Evolutionary conservation across 2,113 vertebrate genomes (phyloP).

Genomic region (Pituophis catenifer): DNA sequence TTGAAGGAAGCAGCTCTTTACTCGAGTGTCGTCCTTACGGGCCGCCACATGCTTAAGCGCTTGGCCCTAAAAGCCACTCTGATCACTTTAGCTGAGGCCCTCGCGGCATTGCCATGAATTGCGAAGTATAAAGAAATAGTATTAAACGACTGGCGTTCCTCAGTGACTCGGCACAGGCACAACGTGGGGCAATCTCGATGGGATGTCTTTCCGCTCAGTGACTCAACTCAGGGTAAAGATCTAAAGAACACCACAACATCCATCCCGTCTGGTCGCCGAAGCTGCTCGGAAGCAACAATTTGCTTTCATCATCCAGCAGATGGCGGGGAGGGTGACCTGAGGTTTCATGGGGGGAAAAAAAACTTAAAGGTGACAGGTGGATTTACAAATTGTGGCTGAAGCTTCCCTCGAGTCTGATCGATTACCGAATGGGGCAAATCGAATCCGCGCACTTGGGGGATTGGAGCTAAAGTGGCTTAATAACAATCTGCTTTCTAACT

Average conservation of each 20-base stretch:
- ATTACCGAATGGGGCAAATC: neutral
- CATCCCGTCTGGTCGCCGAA: neutral
- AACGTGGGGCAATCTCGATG: neutral
- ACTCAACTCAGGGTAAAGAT: neutral
- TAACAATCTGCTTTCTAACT: neutral
- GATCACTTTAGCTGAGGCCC: neutral
- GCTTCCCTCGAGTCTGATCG: neutral
- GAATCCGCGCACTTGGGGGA: neutral
- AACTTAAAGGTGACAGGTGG: neutral
- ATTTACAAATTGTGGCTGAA: neutral
- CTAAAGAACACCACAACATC: neutral
- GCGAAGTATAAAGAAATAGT: neutral
- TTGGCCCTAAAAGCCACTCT: neutral
- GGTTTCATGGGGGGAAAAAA: neutral
- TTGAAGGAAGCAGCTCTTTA: neutral
- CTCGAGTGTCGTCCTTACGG: neutral
- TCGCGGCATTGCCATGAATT: neutral
- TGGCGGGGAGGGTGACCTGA: neutral
- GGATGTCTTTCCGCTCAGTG: neutral
- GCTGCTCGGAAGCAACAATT: neutral
- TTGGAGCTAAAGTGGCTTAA: neutral
- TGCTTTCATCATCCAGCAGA: neutral
- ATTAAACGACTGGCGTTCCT: neutral
- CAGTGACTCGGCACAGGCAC: neutral
- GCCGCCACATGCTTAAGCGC: neutral